A percentile compares a stretch with the other conserved stretches of the same genome.
These are phyloP conservation scores for Agonum fuliginosum DNA, from an alignment of 2,888 invertebrate species.

Conservation along the genomic window DNA sequence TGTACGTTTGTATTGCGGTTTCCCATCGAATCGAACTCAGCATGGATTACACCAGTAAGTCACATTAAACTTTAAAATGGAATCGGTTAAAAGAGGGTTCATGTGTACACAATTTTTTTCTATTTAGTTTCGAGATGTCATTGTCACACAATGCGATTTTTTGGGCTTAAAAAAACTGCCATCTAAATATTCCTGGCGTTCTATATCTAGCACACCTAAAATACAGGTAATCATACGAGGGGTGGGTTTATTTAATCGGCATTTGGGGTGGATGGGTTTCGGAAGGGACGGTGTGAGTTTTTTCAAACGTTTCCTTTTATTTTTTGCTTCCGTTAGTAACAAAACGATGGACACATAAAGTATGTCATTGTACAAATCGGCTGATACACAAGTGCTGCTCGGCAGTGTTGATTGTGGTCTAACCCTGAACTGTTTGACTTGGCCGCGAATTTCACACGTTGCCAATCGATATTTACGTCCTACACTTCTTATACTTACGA, in stretches of 20 bases:
- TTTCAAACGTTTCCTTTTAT: conserved; percentile 65
- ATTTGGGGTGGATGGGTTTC: conserved; percentile 57
- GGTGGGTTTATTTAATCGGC: conserved; percentile 12
- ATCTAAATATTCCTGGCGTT: conserved; percentile 30
- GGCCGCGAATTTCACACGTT: conserved; percentile 46
- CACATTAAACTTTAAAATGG: conserved; percentile 65
- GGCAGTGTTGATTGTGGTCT: conserved; percentile 69
- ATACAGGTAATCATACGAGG: neutral
- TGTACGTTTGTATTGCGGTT: conserved; percentile 65
- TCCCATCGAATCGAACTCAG: conserved; percentile 68
- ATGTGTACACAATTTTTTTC: conserved; percentile 64
- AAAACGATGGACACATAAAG: conserved; percentile 68
- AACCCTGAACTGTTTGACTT: conserved; percentile 57
- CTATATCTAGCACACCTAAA: conserved; percentile 18
- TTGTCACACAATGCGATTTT: conserved; percentile 69
- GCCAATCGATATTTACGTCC: conserved; percentile 42
- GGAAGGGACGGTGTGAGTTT: conserved; percentile 63
- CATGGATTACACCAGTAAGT: conserved; percentile 70
- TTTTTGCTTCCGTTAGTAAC: conserved; percentile 67
- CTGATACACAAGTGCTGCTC: conserved; percentile 70
- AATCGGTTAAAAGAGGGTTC: conserved; percentile 48
- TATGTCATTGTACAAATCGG: conserved; percentile 71
- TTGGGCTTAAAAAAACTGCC: conserved; percentile 67
- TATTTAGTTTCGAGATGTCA: conserved; percentile 69
- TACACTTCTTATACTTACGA: no score